Percentiles rank a stretch among this genome's conserved stretches.
phyloP scores from a whole-genome alignment of 2,113 vertebrate species.

The Ranitomeya variabilis region DNA sequence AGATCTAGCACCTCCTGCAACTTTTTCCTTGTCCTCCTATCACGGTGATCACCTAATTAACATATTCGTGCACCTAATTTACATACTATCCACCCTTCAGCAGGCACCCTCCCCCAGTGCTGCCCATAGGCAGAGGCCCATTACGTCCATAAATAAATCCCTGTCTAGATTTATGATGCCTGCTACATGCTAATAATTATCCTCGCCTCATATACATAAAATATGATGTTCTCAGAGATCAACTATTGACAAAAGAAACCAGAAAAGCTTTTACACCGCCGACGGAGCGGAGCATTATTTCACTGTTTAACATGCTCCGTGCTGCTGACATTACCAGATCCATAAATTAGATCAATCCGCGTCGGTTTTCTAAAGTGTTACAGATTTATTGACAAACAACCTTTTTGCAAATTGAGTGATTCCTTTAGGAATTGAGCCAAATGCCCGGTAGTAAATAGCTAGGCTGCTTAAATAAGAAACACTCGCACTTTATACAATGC shows the following conservation, averaged over 20 bases:
- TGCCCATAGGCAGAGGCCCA: background rate
- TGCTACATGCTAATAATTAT: constrained; percentile 3
- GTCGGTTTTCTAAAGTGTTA: background rate
- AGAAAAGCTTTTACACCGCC: background rate
- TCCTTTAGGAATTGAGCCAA: background rate
- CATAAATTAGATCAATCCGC: background rate
- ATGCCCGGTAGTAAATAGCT: background rate
- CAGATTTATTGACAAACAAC: constrained; percentile 1
- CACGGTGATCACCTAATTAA: too few relatives aligned
- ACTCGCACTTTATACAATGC: background rate
- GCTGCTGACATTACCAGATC: background rate
- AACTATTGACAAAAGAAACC: background rate
- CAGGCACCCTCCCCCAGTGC: background rate
- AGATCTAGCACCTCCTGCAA: too few relatives aligned
- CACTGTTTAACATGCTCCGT: background rate
- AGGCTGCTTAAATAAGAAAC: background rate
- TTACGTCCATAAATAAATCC: background rate
- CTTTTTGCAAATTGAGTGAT: constrained; percentile 10
- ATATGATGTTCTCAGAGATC: background rate
- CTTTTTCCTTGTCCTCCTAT: too few relatives aligned
- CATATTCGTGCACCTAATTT: background rate
- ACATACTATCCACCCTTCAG: background rate
- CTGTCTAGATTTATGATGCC: background rate
- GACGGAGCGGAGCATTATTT: background rate
- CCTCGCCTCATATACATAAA: background rate